Conservation (phyloP, 2,888 invertebrate species). For the Aelia acuminata region DNA sequence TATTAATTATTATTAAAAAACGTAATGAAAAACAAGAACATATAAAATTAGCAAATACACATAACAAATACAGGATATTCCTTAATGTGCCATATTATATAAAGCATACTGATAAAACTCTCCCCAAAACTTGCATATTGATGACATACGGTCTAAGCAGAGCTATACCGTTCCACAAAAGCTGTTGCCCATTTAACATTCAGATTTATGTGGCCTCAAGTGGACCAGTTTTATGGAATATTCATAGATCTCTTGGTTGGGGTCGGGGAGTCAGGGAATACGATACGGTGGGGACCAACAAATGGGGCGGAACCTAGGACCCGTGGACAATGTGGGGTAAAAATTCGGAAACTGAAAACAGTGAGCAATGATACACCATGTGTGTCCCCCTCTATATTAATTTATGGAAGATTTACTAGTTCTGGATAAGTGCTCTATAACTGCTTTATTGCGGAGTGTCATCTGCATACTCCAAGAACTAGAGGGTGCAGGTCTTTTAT, state of each 20-base stretch:
- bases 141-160: neutral
- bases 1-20: too few species aligned
- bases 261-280: neutral
- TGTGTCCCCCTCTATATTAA: neutral
- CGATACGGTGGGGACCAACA: neutral
- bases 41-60: too few species aligned
- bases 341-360: neutral
- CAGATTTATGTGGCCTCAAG: conserved; percentile 26
- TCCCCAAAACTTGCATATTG: neutral
- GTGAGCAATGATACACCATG: neutral
- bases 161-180: conserved; percentile 7
- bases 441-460: neutral
- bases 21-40: too few species aligned
- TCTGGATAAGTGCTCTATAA: neutral
- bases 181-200: neutral
- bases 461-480: neutral
- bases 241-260: conserved; percentile 2
- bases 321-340: neutral
- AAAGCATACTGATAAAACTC: neutral
- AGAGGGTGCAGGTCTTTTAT: neutral
- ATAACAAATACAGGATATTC: too few species aligned
- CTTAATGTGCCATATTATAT: neutral
- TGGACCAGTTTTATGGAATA: neutral
- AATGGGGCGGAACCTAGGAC: neutral
- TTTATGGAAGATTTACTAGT: neutral